Conservation (phyloP, 2,113 vertebrate genomes). For the Stegastes partitus region DNA sequence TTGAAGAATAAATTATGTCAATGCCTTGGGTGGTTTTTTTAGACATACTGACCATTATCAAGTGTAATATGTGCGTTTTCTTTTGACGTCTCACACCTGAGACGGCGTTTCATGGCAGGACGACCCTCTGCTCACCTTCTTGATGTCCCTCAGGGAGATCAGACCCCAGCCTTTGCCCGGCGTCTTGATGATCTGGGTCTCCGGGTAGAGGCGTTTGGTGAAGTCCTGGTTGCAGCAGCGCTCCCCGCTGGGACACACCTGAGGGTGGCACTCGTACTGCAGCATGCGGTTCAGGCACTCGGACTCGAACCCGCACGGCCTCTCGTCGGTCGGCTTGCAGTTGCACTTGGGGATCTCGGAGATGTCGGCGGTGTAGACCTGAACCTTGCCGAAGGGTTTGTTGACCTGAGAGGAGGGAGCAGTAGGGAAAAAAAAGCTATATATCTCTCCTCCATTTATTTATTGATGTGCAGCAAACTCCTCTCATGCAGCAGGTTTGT, state of each 20-base stretch:
- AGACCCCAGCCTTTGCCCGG: constrained; percentile 98
- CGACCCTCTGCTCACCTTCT: constrained; percentile 87
- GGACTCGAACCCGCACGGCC: constrained; percentile 94
- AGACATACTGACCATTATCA: too few relatives aligned
- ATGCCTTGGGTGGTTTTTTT: too few relatives aligned
- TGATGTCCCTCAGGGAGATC: constrained; percentile 92
- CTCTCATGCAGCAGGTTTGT: background rate
- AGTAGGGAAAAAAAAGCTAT: too few relatives aligned
- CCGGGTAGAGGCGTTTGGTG: constrained; percentile 95
- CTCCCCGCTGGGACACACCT: constrained; percentile 92
- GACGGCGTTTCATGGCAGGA: too few relatives aligned
- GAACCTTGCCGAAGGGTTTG: constrained; percentile 93
- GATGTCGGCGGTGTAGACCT: constrained; percentile 95
- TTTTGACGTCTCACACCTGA: too few relatives aligned
- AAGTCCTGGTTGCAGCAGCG: constrained; percentile 98
- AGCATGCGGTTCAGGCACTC: constrained; percentile 98
- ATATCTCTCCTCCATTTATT: too few relatives aligned
- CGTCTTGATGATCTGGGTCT: constrained; percentile 95
- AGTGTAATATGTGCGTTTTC: too few relatives aligned
- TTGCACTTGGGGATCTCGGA: constrained; percentile 98
- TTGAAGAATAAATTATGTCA: too few relatives aligned
- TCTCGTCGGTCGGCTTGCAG: constrained; percentile 93
- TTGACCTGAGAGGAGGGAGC: constrained; percentile 86
- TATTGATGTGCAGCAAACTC: background rate
- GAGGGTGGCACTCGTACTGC: constrained; percentile 97